Evolutionary conservation across 2,888 invertebrate species (phyloP), one percentile per base, ranked within the genome.

Genomic region (Poecilus cupreus): DNA sequence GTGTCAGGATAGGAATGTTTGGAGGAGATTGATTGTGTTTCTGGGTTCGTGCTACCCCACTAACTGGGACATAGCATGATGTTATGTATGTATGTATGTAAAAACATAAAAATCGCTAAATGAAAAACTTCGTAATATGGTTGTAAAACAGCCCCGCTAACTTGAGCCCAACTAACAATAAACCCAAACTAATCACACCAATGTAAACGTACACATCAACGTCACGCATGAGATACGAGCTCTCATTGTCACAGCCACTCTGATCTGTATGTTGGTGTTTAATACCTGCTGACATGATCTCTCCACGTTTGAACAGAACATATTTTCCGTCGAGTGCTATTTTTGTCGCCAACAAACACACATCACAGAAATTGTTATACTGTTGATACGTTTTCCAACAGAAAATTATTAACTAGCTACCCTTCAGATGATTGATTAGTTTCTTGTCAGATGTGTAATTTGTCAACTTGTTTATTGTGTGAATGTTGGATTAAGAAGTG

Each of bases 401-500:
- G 18, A 11, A 70, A 70, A 70, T 70, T 70, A 70, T 43, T 20
- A 43, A 18, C 39, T 70, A 20, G 10, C 37, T 32, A 70, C 20
- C 39, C 43, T 32, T 70, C 20, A 37, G 68, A 70, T 70, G 68
- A 70, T 70, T 70, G 43, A 70, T 70, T 32, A 32, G 20, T 39
- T 70, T 22, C 68, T 70, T 32, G 64, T 26, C 24, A 64, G 18
- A 49, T 49, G 54, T 54, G 20, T 39, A 70, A 32, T 70, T 70
- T 37, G 68, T 20, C 54, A 22, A 22, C 11, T 54, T 54, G 54
- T 54, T 54, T 54, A 54, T 54, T 54, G 54, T 54, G 54, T 54
- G 10, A 54, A 22, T 22, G 22, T 11, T 2, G 22, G 22, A 54
- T 54, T 20, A 54, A 22, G 54, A 22, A 54, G 22, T 54, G 22